phyloP scores from a whole-genome alignment of 2,888 invertebrate genomes.

The Pterostichus niger region DNA sequence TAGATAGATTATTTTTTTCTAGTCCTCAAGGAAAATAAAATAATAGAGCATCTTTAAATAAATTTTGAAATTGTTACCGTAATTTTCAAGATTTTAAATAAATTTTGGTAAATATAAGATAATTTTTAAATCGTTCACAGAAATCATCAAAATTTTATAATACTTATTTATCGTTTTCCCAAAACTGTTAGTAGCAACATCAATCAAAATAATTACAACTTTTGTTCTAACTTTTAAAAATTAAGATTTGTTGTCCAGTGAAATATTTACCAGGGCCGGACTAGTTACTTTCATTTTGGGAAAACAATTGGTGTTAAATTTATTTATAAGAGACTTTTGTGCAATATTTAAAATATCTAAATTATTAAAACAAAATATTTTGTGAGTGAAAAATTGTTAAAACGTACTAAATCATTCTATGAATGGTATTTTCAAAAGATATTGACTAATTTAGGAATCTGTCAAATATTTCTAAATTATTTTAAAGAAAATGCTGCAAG shows the following conservation, averaged over 20 bases:
- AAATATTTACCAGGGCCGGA: no score
- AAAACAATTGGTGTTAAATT: not conserved
- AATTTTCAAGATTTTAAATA: conserved; percentile 56
- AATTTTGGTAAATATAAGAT: conserved; percentile 53
- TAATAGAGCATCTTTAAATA: not conserved
- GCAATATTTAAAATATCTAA: conserved; percentile 26
- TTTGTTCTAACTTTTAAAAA: not conserved
- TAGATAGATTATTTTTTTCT: conserved; percentile 62
- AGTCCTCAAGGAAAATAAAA: conserved; percentile 59
- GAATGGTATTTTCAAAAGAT: no score
- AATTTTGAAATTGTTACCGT: conserved; percentile 47
- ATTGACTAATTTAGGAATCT: no score
- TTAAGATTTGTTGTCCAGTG: no score
- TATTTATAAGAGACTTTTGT: conserved; percentile 15
- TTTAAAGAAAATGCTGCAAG: no score
- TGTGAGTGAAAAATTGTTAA: not conserved
- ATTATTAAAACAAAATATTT: not conserved
- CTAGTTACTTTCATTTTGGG: not conserved
- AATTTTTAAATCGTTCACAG: conserved; percentile 12
- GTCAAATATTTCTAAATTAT: no score
- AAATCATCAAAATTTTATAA: not conserved
- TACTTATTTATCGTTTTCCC: not conserved
- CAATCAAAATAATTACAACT: no score
- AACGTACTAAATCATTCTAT: conserved; percentile 22
- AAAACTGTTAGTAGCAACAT: conserved; percentile 1